Evolutionary conservation across 2,888 invertebrate genomes (phyloP), one percentile per base, ranked within the genome.

Genomic region (Sminthurides aquaticus): DNA sequence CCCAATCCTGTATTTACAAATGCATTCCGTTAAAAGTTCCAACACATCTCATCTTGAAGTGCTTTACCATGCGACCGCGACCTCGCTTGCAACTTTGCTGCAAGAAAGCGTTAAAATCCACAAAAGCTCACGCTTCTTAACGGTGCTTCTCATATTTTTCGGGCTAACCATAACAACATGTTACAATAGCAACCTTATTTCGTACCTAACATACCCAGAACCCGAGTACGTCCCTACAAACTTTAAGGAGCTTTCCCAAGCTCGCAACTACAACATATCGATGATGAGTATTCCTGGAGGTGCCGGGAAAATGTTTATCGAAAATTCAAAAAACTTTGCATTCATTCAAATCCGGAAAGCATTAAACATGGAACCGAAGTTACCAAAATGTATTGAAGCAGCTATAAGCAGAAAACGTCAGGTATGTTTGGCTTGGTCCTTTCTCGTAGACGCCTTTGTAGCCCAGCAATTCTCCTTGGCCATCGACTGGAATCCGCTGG

Each of bases 131-230:
- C 56, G 57, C 15, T 24, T n/a, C 22, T 22, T 62, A 5, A 62
- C 57, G 62, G 49, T 48, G 1, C 22, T 56, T 2, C 25, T 57
- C 22, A 56, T 48, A 1, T 57, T 62, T 18, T 62, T 26, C 24
- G 18, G 57, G 1, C 2, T 62, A 1, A 49, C 57, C 18, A 25
- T 62, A 1, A 57, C 48, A 2, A 25, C 27, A n/a, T 56, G 34
- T 15, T 62, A 49, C 49, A 62, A 49, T 11, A 28, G 49, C n/a
- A 62, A 62, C 43, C 22, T 62, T 1, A 57, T 62, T 3, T 62
- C 62, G 1, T 62, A 43, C 49, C 27, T 62, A 1, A 62, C 62
- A 5, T 57, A 57, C 57, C 62, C 62, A 1, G 26, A 43, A 20
- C 28, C n/a, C 1, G 57, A 49, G 1, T 1, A 1, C 1, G 28